Base-by-base conservation (phyloP, 2,797 vertebrate species). In the Pseudotriccus pelzelni region DNA sequence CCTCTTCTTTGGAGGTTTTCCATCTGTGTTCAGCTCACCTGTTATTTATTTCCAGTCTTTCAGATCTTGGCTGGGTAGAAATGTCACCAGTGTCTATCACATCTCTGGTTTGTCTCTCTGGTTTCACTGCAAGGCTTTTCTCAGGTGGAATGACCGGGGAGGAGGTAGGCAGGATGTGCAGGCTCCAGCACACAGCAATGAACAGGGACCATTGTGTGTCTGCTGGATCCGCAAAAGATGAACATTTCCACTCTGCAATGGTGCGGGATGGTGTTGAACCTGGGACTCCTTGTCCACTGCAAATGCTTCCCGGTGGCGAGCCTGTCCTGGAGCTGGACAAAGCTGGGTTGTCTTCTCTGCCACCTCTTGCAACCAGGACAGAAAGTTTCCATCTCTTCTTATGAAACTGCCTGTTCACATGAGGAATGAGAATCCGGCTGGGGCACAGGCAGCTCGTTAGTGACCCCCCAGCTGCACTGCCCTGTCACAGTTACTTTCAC, bases 141-240 rank as follows among this genome's bases (percentile, higher is more conserved):
- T 21, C 44, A 32, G 49, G 36, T 0, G 1, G 14, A 7, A 7
- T 30, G 46, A 46, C 27, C 17, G 24, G 43, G 39, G 24, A 39
- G 52, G 20, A 0, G 0, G 52, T 14, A 55, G 47, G 23, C 58
- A 77, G 68, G 68, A 30, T 1, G 2, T 58, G n/a, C 21, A 5
- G 5, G 9, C 30, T 41, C 20, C 28, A 68, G 68, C 59, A 39
- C 1, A 1, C 20, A 28, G 32, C 7, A 1, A 11, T 43, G 34
- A 77, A 20, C 37, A 27, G 50, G 10, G 27, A n/a, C 34, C 0
- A 1, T 13, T 34, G 9, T 0, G 0, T 34, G 16, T 32, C 47
- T 32, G 18, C 39, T 32, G 44, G 36, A 59, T 30, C 30, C 85
- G 67, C 66, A 49, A 32, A 77, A 50, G n/a, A 63, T 44, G n/a